Percentiles rank a stretch among this genome's conserved stretches.
Conservation (phyloP, 2,113 vertebrate genomes). For the Glaucidium brasilianum region DNA sequence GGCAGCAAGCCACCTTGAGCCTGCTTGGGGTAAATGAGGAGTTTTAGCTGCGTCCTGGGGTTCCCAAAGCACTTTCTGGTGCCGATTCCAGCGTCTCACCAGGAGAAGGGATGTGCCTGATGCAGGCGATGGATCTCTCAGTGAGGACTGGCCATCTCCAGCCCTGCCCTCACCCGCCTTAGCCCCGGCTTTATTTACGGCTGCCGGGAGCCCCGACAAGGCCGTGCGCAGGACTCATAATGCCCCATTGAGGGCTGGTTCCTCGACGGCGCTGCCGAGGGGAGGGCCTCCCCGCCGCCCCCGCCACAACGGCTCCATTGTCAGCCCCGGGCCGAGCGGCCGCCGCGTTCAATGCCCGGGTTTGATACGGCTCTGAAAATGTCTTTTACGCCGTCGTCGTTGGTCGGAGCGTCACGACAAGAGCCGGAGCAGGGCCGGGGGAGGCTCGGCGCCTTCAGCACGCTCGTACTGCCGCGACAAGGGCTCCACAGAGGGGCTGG, state of each 20-base stretch:
- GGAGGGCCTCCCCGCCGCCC: background rate
- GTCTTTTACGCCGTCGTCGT: background rate
- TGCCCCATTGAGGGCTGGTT: background rate
- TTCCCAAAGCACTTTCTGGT: background rate
- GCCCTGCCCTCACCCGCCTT: rapidly evolving
- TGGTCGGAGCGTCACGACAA: background rate
- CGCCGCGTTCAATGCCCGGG: background rate
- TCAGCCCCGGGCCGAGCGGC: background rate
- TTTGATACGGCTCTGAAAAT: background rate
- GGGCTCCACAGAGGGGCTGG: background rate
- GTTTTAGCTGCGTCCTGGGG: background rate
- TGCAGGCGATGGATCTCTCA: background rate
- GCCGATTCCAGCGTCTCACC: rapidly evolving
- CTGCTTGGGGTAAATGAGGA: no score
- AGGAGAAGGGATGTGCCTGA: background rate
- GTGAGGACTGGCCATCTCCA: rapidly evolving
- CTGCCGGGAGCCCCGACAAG: background rate
- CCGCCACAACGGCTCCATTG: slow-evolving; percentile 18
- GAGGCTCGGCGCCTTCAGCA: background rate
- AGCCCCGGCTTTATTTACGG: background rate
- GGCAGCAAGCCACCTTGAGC: background rate
- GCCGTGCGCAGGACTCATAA: background rate
- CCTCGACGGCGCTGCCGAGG: background rate
- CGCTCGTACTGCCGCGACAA: background rate
- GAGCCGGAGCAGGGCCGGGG: background rate